Percentiles rank a stretch among this genome's conserved stretches.
Conservation (phyloP, 2,113 vertebrate genomes). For the Seriola aureovittata region DNA sequence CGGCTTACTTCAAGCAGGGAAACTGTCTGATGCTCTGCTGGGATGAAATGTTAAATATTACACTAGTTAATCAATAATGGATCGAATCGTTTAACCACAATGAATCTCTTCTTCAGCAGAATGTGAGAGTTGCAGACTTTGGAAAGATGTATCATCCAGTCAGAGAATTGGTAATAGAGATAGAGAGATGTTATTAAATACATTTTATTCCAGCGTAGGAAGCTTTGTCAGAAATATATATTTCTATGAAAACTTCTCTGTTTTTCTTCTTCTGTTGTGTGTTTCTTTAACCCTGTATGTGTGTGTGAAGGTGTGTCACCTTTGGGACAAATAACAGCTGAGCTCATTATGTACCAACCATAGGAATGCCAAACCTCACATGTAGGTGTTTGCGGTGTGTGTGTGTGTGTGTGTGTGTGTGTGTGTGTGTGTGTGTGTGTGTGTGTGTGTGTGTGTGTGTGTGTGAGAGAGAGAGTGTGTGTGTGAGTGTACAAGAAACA, state of each 20-base stretch:
- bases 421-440: constrained; percentile 3
- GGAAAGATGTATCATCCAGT: not conserved
- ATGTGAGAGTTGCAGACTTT: not conserved
- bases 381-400: not conserved
- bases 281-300: not conserved
- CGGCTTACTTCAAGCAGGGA: constrained; percentile 1
- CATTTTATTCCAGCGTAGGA: not conserved
- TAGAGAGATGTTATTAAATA: not conserved
- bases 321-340: constrained; percentile 20
- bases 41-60: constrained; percentile 1
- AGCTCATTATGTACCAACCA: constrained; percentile 35
- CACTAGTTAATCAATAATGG: not conserved
- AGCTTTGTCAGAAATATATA: not conserved
- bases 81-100: not conserved
- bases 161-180: no score
- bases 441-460: not conserved
- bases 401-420: not conserved
- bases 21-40: not conserved
- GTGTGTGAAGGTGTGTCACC: constrained; percentile 20
- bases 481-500: constrained; percentile 4
- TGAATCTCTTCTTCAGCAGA: not conserved
- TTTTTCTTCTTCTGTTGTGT: not conserved
- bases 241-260: not conserved
- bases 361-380: constrained; percentile 17
- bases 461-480: not conserved